These are phyloP conservation scores for Zophobas morio DNA, from an alignment of 1,140 invertebrate genomes.

Conservation along the genomic window DNA sequence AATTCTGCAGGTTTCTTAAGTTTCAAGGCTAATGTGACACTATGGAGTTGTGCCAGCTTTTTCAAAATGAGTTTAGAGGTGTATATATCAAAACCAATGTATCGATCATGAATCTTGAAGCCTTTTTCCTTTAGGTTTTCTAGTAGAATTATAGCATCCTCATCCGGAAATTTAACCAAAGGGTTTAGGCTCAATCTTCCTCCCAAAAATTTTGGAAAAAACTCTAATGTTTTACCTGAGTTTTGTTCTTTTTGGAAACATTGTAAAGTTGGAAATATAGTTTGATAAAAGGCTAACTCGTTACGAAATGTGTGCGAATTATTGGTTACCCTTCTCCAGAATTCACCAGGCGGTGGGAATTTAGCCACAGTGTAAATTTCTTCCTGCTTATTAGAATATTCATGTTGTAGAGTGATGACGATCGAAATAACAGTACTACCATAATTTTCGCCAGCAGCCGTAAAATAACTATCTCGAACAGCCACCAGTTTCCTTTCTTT, in stretches of 20 bases:
- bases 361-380: no score
- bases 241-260: background rate
- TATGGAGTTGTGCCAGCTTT: slow-evolving; percentile 15
- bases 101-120: background rate
- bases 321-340: background rate
- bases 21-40: background rate
- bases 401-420: no score
- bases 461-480: no score
- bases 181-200: background rate
- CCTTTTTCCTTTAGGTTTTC: slow-evolving; percentile 66
- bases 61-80: slow-evolving; percentile 10
- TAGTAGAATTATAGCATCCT: slow-evolving; percentile 58
- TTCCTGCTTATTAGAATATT: no score
- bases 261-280: no score
- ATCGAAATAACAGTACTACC: no score
- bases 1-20: background rate
- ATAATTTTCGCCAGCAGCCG: no score
- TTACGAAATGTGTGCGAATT: background rate
- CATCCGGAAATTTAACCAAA: no score
- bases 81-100: slow-evolving; percentile 5
- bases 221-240: background rate
- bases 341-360: background rate
- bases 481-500: no score
- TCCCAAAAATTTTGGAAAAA: background rate
- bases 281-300: background rate